phyloP scores from a whole-genome alignment of 2,113 vertebrate species.

The Copsychus sechellarum region DNA sequence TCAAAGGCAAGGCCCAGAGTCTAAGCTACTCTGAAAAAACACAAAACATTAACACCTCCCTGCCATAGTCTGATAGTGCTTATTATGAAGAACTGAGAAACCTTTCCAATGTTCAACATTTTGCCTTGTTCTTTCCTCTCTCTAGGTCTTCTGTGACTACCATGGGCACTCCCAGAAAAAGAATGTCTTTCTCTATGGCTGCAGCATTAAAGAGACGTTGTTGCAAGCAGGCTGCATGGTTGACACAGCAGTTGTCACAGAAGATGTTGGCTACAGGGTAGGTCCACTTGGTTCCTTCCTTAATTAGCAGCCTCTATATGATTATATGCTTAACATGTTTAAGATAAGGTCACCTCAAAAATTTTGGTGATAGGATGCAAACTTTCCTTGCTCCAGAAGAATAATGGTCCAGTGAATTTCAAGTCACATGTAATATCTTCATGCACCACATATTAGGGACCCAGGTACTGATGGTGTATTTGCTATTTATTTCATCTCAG shows the following conservation, averaged over 20 bases:
- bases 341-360: neutral
- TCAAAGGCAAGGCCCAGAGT: neutral
- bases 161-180: constrained; percentile 94
- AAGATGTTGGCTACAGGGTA: constrained; percentile 89
- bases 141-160: constrained; percentile 93
- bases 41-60: neutral
- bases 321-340: neutral
- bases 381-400: neutral
- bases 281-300: neutral
- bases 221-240: constrained; percentile 84
- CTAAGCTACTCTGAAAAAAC: neutral
- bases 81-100: neutral
- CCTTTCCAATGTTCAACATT: neutral
- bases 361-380: neutral
- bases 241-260: constrained; percentile 72
- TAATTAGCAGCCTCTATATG: accelerated
- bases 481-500: neutral
- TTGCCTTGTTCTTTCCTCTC: neutral
- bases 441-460: neutral
- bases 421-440: neutral
- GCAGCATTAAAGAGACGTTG: constrained; percentile 90
- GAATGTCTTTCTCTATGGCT: constrained; percentile 92
- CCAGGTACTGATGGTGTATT: neutral
- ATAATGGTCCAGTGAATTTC: neutral
- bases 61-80: neutral